phyloP scores from a whole-genome alignment of 2,113 vertebrate species.

The Solenodon paradoxus region DNA sequence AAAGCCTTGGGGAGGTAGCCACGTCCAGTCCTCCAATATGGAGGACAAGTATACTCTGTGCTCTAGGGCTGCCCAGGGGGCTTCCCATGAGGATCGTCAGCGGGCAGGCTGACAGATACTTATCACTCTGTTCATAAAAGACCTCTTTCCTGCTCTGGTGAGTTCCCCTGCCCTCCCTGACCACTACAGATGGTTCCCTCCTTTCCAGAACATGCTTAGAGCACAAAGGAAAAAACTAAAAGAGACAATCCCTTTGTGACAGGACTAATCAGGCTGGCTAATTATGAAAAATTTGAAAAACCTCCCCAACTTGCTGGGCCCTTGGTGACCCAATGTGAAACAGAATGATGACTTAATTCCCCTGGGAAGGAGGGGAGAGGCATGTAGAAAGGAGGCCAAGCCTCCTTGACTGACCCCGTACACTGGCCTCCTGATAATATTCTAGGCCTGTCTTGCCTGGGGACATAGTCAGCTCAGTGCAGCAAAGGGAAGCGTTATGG shows the following conservation, averaged over 20 bases:
- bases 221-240: background rate
- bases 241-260: background rate
- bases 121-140: background rate
- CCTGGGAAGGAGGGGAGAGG: background rate
- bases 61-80: background rate
- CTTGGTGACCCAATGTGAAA: background rate
- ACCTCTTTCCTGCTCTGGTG: accelerated
- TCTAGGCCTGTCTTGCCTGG: background rate
- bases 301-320: background rate
- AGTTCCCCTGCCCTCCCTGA: background rate
- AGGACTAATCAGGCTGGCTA: background rate
- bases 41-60: background rate
- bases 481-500: background rate
- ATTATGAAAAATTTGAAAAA: constrained; percentile 13
- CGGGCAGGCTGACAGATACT: background rate
- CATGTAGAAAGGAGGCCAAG: no score
- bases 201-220: background rate
- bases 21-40: background rate
- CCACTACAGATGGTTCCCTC: background rate
- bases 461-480: accelerated
- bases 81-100: background rate
- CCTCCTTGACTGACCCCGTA: background rate
- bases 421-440: background rate
- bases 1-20: background rate
- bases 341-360: background rate